Evolutionary conservation across 2,113 vertebrate species (phyloP).

Genomic region (Plestiodon gilberti): DNA sequence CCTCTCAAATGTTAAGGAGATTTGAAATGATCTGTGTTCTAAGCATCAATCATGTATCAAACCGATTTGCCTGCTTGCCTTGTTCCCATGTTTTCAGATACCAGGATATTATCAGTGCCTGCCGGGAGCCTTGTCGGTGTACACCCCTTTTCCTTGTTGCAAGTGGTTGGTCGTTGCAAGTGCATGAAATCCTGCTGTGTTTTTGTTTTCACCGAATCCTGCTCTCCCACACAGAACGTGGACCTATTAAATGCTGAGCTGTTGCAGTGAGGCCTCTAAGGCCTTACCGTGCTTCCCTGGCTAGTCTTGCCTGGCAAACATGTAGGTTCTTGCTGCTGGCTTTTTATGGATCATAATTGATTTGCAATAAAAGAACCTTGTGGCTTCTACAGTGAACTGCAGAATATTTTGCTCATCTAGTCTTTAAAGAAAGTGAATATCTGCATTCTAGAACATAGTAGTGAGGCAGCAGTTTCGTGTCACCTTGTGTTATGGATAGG

Average conservation of each 20-base stretch:
- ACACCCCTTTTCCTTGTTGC: not conserved
- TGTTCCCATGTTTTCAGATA: not conserved
- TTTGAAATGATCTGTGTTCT: constrained; percentile 44
- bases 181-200: constrained; percentile 36
- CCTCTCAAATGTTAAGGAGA: not conserved
- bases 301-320: not conserved
- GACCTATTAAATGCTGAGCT: not conserved
- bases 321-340: not conserved
- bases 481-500: not conserved
- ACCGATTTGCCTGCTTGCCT: not conserved
- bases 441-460: not conserved
- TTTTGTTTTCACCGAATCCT: constrained; percentile 14
- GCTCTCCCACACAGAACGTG: constrained; percentile 5
- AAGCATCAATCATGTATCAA: not conserved
- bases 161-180: constrained; percentile 29
- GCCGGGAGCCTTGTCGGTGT: constrained; percentile 10
- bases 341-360: not conserved
- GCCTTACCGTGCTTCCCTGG: constrained; percentile 28
- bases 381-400: not conserved
- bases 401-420: not conserved
- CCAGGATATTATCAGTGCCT: not conserved
- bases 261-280: not conserved
- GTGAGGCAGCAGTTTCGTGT: not conserved
- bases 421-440: too few relatives aligned
- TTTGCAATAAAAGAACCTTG: not conserved